These are phyloP conservation scores for Poeciliopsis prolifica DNA, from an alignment of 2,113 vertebrate genomes.

Conservation along the genomic window DNA sequence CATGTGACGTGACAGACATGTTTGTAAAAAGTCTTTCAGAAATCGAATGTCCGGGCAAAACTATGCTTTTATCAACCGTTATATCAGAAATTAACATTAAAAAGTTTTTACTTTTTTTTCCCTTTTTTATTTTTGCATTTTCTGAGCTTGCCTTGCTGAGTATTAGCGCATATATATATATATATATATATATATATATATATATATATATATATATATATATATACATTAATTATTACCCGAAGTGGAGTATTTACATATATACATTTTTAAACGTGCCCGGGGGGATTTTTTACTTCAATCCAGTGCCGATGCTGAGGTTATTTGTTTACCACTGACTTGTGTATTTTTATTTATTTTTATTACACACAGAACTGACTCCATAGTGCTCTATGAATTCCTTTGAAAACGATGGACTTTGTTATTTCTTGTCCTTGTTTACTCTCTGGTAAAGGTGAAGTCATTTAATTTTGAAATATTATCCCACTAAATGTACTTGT, in stretches of 20 bases:
- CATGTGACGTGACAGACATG: neutral
- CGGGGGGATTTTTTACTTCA: neutral
- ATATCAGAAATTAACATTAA: neutral
- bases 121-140: neutral
- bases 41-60: neutral
- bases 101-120: neutral
- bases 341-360: neutral
- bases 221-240: neutral
- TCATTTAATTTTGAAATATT: conserved; percentile 62
- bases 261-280: conserved; percentile 1
- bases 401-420: conserved; percentile 1
- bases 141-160: neutral
- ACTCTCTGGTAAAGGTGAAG: conserved; percentile 34
- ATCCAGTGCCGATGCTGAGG: neutral
- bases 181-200: neutral
- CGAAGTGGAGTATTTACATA: neutral
- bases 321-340: neutral
- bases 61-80: neutral
- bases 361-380: neutral
- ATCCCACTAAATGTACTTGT: conserved; percentile 53
- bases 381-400: neutral
- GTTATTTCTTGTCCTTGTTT: conserved; percentile 46
- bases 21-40: neutral
- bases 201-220: neutral
- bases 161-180: neutral